Base-by-base conservation (phyloP, 35 echinoderm and acorn worm species). In the Chiridota heheva region DNA sequence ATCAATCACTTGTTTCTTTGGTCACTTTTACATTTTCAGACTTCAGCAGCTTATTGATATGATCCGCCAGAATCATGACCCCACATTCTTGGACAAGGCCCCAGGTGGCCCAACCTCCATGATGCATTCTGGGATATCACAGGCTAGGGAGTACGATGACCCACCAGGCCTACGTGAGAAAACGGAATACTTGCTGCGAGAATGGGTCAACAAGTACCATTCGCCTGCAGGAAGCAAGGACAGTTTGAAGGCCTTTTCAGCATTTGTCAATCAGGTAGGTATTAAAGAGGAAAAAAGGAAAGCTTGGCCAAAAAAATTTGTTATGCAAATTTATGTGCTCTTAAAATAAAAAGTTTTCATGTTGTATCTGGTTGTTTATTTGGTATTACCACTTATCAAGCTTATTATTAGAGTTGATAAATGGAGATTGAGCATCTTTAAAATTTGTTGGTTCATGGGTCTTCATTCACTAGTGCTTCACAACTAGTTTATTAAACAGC, bases 51-150 rank as follows among this genome's bases (percentile, higher is more conserved):
- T 91, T 61, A 87, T 91, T 48, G 93, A 97, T 58, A 64, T 91
- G 20, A 85, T 97, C 24, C 65, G 88, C 59, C 88, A 97, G 78
- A 97, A 97, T 55, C 93, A 97, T 24, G 93, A 97, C 76, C 88
- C 93, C 7, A 84, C 93, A 36, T 97, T 97, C 84, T 65, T 97
- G 20, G 93, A 97, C 74, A 97, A 97, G 48, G 93, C 85, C 40
- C 93, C 93, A 20, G 95, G 95, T 24, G 95, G 95, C 18, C 95
- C 95, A 3, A 98, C 95, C 55, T 98, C 95, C 15, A 98, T 98
- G 95, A 98, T 98, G 95, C 95, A 98, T 70, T 98, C 95, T 35
- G 95, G 95, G 26, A 98, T 98, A 84, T 98, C 95, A 5, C 95
- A 98, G 75, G 95, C 95, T 29, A 47, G 95, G 27, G 95, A 98